Percentiles rank a stretch among this genome's conserved stretches.
Conservation (phyloP, 2,113 vertebrate species). For the Triplophysa tibetana region DNA sequence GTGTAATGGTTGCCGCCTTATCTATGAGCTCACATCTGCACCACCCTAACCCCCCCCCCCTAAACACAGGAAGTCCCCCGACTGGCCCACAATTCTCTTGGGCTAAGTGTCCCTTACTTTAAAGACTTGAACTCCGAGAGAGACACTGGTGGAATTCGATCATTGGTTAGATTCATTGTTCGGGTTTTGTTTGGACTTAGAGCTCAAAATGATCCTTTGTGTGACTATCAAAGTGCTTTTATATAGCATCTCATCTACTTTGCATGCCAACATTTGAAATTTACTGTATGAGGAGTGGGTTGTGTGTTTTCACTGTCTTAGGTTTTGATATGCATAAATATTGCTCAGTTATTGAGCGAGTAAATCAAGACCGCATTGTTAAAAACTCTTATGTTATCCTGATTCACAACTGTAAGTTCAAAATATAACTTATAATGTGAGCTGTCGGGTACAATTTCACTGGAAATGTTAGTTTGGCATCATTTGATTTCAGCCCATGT, state of each 20-base stretch:
- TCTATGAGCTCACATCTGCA: slow-evolving; percentile 72
- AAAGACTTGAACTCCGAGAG: slow-evolving; percentile 59
- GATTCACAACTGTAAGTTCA: too few species aligned
- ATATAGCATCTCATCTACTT: slow-evolving; percentile 10
- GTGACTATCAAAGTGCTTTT: slow-evolving; percentile 18
- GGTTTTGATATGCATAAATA: too few species aligned
- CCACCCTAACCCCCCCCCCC: slow-evolving; percentile 46
- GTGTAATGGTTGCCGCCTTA: slow-evolving; percentile 64
- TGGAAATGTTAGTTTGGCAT: too few species aligned
- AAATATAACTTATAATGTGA: too few species aligned
- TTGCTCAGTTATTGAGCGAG: too few species aligned
- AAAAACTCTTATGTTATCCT: too few species aligned
- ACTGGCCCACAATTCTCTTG: slow-evolving; percentile 60
- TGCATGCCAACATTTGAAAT: slow-evolving; percentile 18
- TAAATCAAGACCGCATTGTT: too few species aligned
- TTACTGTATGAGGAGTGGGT: background rate
- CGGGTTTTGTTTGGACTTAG: slow-evolving; percentile 34
- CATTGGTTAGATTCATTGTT: slow-evolving; percentile 35
- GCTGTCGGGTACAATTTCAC: too few species aligned
- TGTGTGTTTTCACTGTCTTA: background rate
- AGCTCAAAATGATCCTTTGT: slow-evolving; percentile 27
- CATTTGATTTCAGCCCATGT: too few species aligned
- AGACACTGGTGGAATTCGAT: slow-evolving; percentile 55
- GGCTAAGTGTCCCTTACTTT: slow-evolving; percentile 42
- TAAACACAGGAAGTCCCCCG: slow-evolving; percentile 66